phyloP scores from a whole-genome alignment of 2,797 vertebrate genomes.

The Sebastes baramenuke region DNA sequence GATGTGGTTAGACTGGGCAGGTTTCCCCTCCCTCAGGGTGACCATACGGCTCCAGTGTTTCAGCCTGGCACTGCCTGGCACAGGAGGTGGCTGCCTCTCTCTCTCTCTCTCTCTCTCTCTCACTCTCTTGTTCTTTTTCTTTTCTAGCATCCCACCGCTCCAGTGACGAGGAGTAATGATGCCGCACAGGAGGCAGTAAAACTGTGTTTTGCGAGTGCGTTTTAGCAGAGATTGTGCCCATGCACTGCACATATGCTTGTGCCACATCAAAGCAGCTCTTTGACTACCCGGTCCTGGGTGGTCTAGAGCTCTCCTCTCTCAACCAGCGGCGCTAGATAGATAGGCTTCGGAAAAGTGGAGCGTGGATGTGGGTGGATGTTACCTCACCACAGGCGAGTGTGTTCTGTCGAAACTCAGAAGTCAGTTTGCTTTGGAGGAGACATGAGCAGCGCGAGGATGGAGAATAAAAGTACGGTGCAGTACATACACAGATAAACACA shows the following conservation, averaged over 20 bases:
- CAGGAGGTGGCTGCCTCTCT: conserved; percentile 64
- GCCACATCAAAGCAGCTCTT: conserved; percentile 81
- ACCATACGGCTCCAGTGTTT: conserved; percentile 74
- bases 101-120: conserved; percentile 34
- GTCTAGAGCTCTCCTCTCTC: conserved; percentile 70
- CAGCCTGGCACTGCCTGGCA: conserved; percentile 69
- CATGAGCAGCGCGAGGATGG: conserved; percentile 38
- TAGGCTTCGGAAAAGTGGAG: conserved; percentile 57
- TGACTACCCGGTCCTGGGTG: conserved; percentile 78
- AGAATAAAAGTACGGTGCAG: conserved; percentile 55
- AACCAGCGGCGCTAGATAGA: conserved; percentile 52
- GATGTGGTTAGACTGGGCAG: conserved; percentile 76
- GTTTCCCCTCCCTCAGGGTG: conserved; percentile 71
- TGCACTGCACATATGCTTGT: conserved; percentile 72
- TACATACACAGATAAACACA: conserved; percentile 55
- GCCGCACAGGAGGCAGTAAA: conserved; percentile 80
- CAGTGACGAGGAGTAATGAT: conserved; percentile 66
- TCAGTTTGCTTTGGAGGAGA: conserved; percentile 71
- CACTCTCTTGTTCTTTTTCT: conserved; percentile 17
- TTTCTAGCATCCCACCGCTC: conserved; percentile 66
- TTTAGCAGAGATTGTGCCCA: conserved; percentile 73
- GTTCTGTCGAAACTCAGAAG: conserved; percentile 61
- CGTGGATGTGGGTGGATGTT: conserved; percentile 70
- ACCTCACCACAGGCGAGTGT: conserved; percentile 60
- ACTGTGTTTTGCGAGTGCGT: conserved; percentile 69